phyloP scores from a whole-genome alignment of 2,888 invertebrate genomes.

The Phrixothrix hirtus region DNA sequence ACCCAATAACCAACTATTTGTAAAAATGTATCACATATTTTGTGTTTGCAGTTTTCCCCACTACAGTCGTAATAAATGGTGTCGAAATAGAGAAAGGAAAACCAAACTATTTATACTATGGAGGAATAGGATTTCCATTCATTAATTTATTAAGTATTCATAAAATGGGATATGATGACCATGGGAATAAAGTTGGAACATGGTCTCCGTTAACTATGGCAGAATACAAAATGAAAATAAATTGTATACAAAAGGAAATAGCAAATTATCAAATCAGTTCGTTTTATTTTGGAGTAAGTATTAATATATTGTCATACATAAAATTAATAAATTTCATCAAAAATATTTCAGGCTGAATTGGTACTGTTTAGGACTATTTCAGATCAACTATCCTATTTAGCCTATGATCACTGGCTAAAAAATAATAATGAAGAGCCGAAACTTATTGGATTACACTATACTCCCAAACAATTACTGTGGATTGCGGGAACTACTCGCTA shows the following conservation, averaged over 20 bases:
- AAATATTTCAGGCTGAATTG: neutral
- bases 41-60: neutral
- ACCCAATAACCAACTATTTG: neutral
- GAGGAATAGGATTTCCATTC: neutral
- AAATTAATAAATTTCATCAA: neutral
- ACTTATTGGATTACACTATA: constrained; percentile 52
- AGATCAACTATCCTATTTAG: constrained; percentile 4
- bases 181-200: neutral
- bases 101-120: neutral
- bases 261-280: neutral
- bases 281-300: neutral
- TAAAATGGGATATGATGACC: neutral
- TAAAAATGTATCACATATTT: no score
- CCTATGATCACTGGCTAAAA: constrained; percentile 12
- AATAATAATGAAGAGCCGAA: constrained; percentile 8
- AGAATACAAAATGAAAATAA: neutral
- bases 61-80: neutral
- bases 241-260: neutral
- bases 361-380: neutral
- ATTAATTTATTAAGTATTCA: neutral
- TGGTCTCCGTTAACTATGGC: neutral
- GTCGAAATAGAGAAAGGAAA: neutral
- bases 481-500: constrained; percentile 2
- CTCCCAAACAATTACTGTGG: constrained; percentile 50
- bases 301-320: neutral